Percentiles rank a stretch among this genome's conserved stretches.
These are phyloP conservation scores for Melikaiella ostensackeni DNA, from an alignment of 2,888 invertebrate species.

Conservation along the genomic window DNA sequence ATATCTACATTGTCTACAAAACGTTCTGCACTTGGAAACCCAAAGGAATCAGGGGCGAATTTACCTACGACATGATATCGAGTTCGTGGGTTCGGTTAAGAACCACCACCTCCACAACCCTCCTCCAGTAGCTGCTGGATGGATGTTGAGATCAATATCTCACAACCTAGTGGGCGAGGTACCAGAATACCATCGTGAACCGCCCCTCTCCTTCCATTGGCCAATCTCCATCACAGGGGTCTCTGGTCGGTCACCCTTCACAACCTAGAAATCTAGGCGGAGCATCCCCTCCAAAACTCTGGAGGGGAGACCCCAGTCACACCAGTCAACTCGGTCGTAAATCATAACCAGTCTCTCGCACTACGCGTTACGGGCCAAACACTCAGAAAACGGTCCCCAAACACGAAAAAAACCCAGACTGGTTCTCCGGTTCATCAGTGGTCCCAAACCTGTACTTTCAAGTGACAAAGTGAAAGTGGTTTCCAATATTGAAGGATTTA, in stretches of 20 bases:
- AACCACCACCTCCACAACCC: conserved; percentile 48
- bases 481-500: not conserved
- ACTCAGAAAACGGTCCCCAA: conserved; percentile 51
- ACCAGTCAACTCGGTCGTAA: conserved; percentile 67
- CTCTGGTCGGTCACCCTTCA: conserved; percentile 47
- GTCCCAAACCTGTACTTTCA: not conserved
- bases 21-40: conserved; percentile 38
- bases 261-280: conserved; percentile 52
- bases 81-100: conserved; percentile 59
- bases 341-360: conserved; percentile 74
- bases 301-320: conserved; percentile 51
- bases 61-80: conserved; percentile 62
- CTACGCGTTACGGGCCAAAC: conserved; percentile 66
- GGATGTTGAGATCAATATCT: conserved; percentile 74
- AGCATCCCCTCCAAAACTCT: conserved; percentile 45
- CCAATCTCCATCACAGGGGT: conserved; percentile 49
- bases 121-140: conserved; percentile 51
- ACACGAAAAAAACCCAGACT: conserved; percentile 41
- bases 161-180: conserved; percentile 62
- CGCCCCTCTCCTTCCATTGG: conserved; percentile 48
- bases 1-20: conserved; percentile 6
- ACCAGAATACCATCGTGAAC: conserved; percentile 47
- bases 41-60: conserved; percentile 30
- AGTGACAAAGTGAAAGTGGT: conserved; percentile 3
- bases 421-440: not conserved